Conservation (phyloP, 2,113 vertebrate species). For the Hippopotamus amphibius region DNA sequence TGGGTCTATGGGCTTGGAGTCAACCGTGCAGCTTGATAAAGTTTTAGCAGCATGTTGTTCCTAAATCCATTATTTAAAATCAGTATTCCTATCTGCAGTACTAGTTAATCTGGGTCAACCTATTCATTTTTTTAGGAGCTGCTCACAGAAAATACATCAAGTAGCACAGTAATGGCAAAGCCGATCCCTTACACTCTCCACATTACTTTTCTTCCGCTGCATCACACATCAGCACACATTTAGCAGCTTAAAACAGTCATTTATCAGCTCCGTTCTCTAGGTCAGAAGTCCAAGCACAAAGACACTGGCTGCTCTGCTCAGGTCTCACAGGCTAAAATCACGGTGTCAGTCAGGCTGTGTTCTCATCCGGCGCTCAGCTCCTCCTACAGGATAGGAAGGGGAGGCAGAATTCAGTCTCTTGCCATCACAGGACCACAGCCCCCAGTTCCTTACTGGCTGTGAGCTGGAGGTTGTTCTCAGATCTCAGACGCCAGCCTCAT, state of each 20-base stretch:
- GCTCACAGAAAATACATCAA: background rate
- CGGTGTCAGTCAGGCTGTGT: background rate
- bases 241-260: background rate
- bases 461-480: background rate
- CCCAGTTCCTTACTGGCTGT: background rate
- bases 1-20: background rate
- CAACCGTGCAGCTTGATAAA: background rate
- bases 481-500: background rate
- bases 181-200: background rate
- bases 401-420: background rate
- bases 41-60: background rate
- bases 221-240: background rate
- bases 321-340: background rate
- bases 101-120: background rate
- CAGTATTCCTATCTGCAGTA: background rate
- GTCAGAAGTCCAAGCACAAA: background rate
- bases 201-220: background rate
- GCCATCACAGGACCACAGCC: background rate
- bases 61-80: slow-evolving; percentile 6
- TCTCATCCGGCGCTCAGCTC: background rate
- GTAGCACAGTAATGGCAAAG: background rate
- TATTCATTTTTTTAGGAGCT: background rate
- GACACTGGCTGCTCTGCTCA: background rate
- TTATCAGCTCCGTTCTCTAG: background rate
- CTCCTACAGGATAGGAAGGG: background rate